Percentiles rank a stretch among this genome's conserved stretches.
Conservation (phyloP, 2,113 vertebrate genomes). For the Stigmatopora nigra region DNA sequence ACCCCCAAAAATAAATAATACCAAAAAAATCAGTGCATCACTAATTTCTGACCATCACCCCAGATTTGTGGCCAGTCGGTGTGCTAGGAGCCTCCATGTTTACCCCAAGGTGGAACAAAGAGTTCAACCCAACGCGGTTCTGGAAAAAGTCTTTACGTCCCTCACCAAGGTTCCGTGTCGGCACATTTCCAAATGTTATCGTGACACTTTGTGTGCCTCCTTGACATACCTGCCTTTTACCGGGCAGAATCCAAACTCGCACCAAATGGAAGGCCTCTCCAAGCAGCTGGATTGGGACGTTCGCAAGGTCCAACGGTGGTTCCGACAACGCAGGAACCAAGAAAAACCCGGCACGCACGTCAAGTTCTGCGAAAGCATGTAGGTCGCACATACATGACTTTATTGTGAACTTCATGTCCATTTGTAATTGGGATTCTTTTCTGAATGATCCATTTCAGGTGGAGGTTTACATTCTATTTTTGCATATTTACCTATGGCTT, state of each 20-base stretch:
- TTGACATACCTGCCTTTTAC: not conserved
- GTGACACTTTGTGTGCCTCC: not conserved
- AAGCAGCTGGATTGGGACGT: conserved; percentile 98
- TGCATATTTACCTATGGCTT: conserved; percentile 89
- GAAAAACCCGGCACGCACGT: conserved; percentile 90
- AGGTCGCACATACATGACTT: conserved; percentile 51
- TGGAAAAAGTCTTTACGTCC: conserved; percentile 94
- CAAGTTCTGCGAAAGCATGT: conserved; percentile 99
- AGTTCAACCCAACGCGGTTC: conserved; percentile 82
- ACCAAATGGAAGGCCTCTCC: conserved; percentile 83
- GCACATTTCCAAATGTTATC: not conserved
- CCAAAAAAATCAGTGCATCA: too few species aligned
- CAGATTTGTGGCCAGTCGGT: conserved; percentile 87
- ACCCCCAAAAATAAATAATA: too few species aligned
- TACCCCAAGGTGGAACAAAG: conserved; percentile 70
- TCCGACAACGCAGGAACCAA: conserved; percentile 92
- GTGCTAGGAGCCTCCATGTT: conserved; percentile 78
- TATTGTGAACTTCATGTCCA: not conserved
- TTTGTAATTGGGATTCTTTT: not conserved
- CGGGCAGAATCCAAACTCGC: conserved; percentile 81
- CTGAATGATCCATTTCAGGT: conserved; percentile 70
- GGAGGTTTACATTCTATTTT: conserved; percentile 95
- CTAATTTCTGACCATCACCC: not conserved
- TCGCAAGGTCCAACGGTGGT: conserved; percentile 92
- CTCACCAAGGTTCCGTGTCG: conserved; percentile 80